These are phyloP conservation scores for Procapra przewalskii DNA, from an alignment of 2,113 vertebrate genomes.

Conservation along the genomic window DNA sequence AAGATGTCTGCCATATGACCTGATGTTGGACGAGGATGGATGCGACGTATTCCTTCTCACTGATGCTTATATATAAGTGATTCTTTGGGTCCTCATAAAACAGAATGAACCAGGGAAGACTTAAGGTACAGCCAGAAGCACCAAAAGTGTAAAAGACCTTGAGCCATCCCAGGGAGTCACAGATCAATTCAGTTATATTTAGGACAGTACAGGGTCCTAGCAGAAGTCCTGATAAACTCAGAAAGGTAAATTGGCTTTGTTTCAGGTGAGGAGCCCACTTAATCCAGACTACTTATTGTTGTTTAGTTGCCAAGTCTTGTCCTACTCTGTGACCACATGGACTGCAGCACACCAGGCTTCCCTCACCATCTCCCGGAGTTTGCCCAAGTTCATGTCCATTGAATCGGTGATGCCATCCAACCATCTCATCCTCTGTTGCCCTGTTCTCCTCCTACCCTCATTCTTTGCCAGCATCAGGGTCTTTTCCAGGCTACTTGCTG, in stretches of 20 bases:
- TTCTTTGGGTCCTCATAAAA: conserved; percentile 83
- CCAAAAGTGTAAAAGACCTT: conserved; percentile 60
- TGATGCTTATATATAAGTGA: conserved; percentile 83
- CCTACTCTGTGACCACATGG: background rate
- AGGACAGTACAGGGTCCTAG: background rate
- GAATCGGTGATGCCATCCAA: background rate
- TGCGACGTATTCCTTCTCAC: conserved; percentile 83
- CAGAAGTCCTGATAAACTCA: background rate
- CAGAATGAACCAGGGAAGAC: conserved; percentile 83
- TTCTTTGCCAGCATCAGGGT: background rate
- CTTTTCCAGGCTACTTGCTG: background rate
- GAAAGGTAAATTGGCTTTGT: background rate
- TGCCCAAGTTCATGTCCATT: background rate
- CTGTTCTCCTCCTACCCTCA: background rate
- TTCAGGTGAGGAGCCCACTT: background rate
- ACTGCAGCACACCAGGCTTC: background rate
- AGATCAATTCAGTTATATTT: background rate
- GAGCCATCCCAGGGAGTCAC: background rate
- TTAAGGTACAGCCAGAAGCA: conserved; percentile 80
- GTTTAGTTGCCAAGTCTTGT: background rate
- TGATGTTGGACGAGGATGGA: conserved; percentile 72
- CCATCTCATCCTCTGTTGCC: background rate
- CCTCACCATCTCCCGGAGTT: background rate
- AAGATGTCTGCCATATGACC: conserved; percentile 80
- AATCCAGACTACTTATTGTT: background rate